Evolutionary conservation across 2,797 vertebrate genomes (phyloP).

Genomic region (Falco rusticolus): DNA sequence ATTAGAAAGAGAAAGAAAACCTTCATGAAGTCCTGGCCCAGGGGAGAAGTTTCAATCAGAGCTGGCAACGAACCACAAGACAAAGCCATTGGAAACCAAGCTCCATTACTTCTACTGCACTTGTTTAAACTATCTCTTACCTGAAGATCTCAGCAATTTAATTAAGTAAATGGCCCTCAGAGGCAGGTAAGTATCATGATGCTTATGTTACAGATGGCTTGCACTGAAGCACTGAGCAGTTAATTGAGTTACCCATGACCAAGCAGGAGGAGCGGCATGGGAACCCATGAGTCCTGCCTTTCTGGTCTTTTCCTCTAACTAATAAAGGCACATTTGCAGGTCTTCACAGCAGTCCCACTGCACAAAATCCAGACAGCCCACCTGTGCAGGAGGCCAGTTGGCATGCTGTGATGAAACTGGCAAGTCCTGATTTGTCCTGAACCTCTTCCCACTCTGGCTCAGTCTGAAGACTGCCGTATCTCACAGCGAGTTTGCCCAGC

Average conservation of each 20-base stretch:
- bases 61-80: conserved; percentile 41
- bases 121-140: conserved; percentile 30
- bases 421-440: neutral
- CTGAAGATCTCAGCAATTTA: conserved; percentile 50
- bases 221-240: conserved; percentile 1
- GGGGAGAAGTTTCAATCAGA: conserved; percentile 36
- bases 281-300: neutral
- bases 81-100: conserved; percentile 40
- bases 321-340: neutral
- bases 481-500: neutral
- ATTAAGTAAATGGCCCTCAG: conserved; percentile 52
- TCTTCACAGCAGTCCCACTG: neutral
- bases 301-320: neutral
- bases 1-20: neutral
- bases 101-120: conserved; percentile 26
- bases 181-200: conserved; percentile 41
- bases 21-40: neutral
- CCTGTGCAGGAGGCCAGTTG: neutral
- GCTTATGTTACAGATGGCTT: conserved; percentile 11
- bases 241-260: neutral
- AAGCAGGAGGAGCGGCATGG: neutral
- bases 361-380: neutral
- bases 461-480: rapidly evolving
- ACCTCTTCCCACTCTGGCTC: neutral
- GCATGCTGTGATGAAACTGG: neutral